Percentiles rank a stretch among this genome's conserved stretches.
Evolutionary conservation across 2,797 vertebrate genomes (phyloP).

Genomic region (Astyanax mexicanus): DNA sequence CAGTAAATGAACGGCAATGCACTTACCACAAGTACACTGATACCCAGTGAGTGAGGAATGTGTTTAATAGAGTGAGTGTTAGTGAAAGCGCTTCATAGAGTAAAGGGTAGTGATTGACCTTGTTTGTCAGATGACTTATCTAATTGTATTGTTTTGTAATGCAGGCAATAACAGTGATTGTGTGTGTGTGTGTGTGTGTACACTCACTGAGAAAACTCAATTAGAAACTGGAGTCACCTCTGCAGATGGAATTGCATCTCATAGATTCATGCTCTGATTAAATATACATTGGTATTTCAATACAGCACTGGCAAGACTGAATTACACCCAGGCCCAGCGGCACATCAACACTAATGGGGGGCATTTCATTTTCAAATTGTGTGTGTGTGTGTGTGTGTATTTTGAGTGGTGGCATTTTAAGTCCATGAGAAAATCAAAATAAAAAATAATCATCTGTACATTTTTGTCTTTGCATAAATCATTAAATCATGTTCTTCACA

Average conservation of each 20-base stretch:
- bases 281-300: slow-evolving; percentile 32
- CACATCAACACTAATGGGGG: neutral
- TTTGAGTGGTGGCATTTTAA: no score
- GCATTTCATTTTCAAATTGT: no score
- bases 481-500: no score
- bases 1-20: neutral
- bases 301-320: neutral
- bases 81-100: slow-evolving; percentile 15
- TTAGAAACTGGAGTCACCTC: slow-evolving; percentile 44
- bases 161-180: slow-evolving; percentile 18
- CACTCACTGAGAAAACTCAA: slow-evolving; percentile 7
- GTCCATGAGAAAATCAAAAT: no score
- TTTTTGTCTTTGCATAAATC: no score
- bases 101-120: slow-evolving; percentile 26
- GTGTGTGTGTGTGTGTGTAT: no score
- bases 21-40: no score
- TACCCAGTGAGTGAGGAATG: neutral
- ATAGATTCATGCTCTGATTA: slow-evolving; percentile 35
- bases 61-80: neutral
- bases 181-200: neutral
- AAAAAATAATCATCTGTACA: no score
- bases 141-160: slow-evolving; percentile 48
- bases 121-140: slow-evolving; percentile 36
- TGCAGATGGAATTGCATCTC: slow-evolving; percentile 31
- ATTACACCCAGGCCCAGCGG: no score